These are phyloP conservation scores for Oscheius sp. DNA, from an alignment of 1,140 invertebrate species.

Conservation along the genomic window DNA sequence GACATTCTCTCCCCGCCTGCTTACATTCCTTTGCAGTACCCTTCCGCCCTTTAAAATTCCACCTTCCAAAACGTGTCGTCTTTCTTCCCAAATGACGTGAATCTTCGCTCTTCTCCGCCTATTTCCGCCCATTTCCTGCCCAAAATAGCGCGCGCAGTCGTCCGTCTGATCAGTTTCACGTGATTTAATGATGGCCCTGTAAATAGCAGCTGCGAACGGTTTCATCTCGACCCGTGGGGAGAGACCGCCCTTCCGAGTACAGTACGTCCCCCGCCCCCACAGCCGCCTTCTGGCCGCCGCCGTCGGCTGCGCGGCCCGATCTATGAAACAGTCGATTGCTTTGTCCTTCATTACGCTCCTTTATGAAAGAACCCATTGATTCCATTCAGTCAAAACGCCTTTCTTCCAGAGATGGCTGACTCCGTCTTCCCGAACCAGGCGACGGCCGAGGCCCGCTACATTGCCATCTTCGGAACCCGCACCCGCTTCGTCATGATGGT, in stretches of 20 bases:
- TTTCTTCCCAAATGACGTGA: not conserved
- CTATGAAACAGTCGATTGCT: not conserved
- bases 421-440: conserved; percentile 27
- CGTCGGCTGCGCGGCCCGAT: too few species aligned
- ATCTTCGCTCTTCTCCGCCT: not conserved
- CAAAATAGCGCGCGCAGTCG: too few species aligned
- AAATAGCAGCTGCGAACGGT: too few species aligned
- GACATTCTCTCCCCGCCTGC: too few species aligned
- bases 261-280: not conserved
- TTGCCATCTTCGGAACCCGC: conserved; percentile 40
- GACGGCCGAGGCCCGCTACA: conserved; percentile 32
- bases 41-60: not conserved
- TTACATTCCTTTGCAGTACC: too few species aligned
- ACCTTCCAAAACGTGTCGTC: not conserved
- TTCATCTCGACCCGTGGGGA: not conserved
- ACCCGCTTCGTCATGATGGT: conserved; percentile 46
- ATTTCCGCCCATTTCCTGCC: not conserved
- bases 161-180: too few species aligned
- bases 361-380: not conserved
- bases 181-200: too few species aligned
- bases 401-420: conserved; percentile 18
- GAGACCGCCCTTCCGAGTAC: not conserved
- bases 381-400: not conserved
- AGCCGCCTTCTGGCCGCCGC: too few species aligned
- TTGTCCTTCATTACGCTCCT: not conserved